phyloP scores from a whole-genome alignment of 1,140 invertebrate genomes.

The Pseudomyrmex gracilis region DNA sequence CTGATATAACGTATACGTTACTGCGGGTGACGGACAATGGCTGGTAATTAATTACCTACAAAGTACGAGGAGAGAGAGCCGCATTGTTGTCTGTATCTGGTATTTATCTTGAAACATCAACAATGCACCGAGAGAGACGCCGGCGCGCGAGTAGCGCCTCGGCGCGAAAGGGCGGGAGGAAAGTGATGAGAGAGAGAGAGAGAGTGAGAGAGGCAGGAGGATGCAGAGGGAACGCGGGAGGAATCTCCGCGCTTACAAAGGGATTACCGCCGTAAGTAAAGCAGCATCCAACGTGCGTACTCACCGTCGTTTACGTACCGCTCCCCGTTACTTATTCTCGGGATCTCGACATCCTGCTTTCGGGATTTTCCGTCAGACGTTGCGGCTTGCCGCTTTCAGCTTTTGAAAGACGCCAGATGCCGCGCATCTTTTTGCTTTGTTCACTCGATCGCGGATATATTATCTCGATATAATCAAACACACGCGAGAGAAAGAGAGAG shows the following conservation, averaged over 20 bases:
- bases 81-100: conserved; percentile 80
- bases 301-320: conserved; percentile 32
- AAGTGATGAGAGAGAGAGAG: neutral
- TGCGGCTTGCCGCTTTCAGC: neutral
- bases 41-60: conserved; percentile 82
- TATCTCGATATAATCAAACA: neutral
- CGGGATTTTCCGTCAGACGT: conserved; percentile 35
- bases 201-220: neutral
- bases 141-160: conserved; percentile 31
- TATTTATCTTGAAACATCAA: conserved; percentile 83
- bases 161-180: neutral
- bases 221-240: neutral
- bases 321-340: conserved; percentile 27
- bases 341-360: conserved; percentile 13
- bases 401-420: conserved; percentile 11
- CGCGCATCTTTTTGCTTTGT: neutral
- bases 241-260: conserved; percentile 53
- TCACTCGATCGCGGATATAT: neutral
- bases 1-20: conserved; percentile 82
- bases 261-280: conserved; percentile 51
- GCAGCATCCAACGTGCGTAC: conserved; percentile 43
- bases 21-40: conserved; percentile 81
- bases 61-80: conserved; percentile 77
- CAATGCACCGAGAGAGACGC: conserved; percentile 74
- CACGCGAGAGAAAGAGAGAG: neutral